Evolutionary conservation across 2,113 vertebrate genomes (phyloP), one percentile per base, ranked within the genome.

Genomic region (Dasyornis broadbenti): DNA sequence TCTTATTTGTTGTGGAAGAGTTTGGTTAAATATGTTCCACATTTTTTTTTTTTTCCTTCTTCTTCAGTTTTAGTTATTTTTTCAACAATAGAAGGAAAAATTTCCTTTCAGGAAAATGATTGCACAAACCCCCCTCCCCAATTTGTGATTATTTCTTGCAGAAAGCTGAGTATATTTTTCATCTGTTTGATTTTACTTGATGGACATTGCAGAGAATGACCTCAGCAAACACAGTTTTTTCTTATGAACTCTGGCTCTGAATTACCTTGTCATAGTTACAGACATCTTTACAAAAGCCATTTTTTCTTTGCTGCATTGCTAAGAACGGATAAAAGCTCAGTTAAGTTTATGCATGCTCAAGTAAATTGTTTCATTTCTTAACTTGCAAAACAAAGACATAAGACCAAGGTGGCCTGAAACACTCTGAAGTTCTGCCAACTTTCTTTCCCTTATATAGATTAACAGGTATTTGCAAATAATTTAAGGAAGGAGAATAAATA

Each of bases 61-160:
- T 31, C 4, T 23, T 49, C 22, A 23, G 9, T 22, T 18, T 5
- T 47, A 37, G 11, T 16, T 15, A 24, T 22, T 35, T 1, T 54
- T 37, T 28, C 16, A 42, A 2, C 7, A 15, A 6, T 30, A 57
- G 28, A 49, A 88, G 18, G 9, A 81, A 70, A 64, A 84, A 15
- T 7, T 20, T 52, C 35, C 31, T 39, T 50, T 70, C 9, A 68
- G 27, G 52, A 60, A 91, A 87, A 75, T 11, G 2, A 53, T 12
- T 83, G 7, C 10, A 75, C 9, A 45, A 44, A 44, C 0, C 2
- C 1, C 2, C 1, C 13, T 27, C 7, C 19, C 21, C 9, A 5
- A 8, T 30, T 57, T 80, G 50, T 61, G 0, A 40, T 70, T 81
- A 39, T 82, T 87, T 76, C 13, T 77, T 26, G 35, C n/a, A 44